A percentile compares a stretch with the other conserved stretches of the same genome.
Evolutionary conservation across 2,797 vertebrate genomes (phyloP).

Genomic region (Euthynnus affinis): DNA sequence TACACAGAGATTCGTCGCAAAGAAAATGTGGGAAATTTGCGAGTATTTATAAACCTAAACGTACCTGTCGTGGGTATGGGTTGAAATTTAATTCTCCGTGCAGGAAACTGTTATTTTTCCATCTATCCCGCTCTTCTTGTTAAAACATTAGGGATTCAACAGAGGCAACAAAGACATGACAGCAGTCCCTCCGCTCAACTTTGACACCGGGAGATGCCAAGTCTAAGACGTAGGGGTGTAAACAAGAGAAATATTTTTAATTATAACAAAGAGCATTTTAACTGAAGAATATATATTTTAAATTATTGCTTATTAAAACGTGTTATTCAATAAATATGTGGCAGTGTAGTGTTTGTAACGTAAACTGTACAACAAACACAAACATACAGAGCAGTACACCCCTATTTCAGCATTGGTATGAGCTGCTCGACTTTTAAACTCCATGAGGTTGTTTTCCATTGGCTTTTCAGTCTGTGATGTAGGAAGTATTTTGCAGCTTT

Average conservation of each 20-base stretch:
- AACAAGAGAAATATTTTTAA: accelerated
- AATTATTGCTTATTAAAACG: accelerated
- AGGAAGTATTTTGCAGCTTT: not conserved
- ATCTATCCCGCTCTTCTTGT: constrained; percentile 54
- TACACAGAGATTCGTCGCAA: not conserved
- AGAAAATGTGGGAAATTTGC: not conserved
- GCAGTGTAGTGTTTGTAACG: accelerated
- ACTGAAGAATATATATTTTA: accelerated
- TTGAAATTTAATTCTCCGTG: constrained; percentile 8
- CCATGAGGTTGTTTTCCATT: constrained; percentile 58
- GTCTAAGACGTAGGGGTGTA: not conserved
- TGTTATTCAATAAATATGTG: accelerated
- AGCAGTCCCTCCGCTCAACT: constrained; percentile 75
- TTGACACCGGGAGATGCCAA: constrained; percentile 80
- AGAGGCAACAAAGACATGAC: constrained; percentile 84
- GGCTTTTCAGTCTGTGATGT: constrained; percentile 45
- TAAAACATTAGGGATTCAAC: constrained; percentile 27
- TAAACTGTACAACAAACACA: not conserved
- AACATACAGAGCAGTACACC: accelerated
- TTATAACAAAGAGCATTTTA: accelerated
- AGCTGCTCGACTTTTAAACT: constrained; percentile 75
- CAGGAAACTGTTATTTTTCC: constrained; percentile 36
- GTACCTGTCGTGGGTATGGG: constrained; percentile 59
- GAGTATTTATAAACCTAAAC: constrained; percentile 1
- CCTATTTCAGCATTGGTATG: constrained; percentile 62